Evolutionary conservation across 2,113 vertebrate species (phyloP).

Genomic region (Tragelaphus scriptus): DNA sequence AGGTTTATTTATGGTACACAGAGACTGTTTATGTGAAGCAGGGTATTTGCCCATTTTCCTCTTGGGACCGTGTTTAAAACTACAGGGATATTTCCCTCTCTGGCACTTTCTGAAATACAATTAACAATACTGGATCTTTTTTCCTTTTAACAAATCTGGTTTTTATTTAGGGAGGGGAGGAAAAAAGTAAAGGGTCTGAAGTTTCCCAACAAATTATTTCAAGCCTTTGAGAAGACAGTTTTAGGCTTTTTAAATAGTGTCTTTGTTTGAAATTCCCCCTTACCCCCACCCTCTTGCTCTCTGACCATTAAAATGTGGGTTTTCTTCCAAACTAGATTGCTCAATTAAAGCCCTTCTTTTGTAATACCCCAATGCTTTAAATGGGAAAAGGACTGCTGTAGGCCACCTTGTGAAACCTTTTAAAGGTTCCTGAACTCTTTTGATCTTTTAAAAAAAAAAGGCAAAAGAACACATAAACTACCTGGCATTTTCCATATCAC

Average conservation of each 20-base stretch:
- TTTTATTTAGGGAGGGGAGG: slow-evolving; percentile 73
- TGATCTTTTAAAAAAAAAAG: slow-evolving; percentile 40
- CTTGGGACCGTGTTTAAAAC: slow-evolving; percentile 60
- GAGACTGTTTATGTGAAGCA: slow-evolving; percentile 71
- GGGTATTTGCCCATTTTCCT: slow-evolving; percentile 65
- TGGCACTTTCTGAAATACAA: slow-evolving; percentile 74
- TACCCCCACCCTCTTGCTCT: slow-evolving; percentile 58
- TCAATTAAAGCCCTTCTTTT: slow-evolving; percentile 72
- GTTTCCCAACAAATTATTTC: slow-evolving; percentile 78
- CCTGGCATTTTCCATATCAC: neutral
- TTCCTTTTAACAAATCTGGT: slow-evolving; percentile 76
- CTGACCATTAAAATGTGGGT: slow-evolving; percentile 73
- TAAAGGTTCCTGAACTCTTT: slow-evolving; percentile 57
- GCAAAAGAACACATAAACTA: neutral
- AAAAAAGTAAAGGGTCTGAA: slow-evolving; percentile 76
- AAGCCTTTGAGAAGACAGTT: slow-evolving; percentile 75
- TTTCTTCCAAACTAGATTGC: slow-evolving; percentile 75
- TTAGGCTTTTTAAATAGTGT: slow-evolving; percentile 74
- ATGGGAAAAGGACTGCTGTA: slow-evolving; percentile 58
- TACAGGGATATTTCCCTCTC: slow-evolving; percentile 68
- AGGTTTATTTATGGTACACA: slow-evolving; percentile 73
- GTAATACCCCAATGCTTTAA: slow-evolving; percentile 62
- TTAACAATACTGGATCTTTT: slow-evolving; percentile 68
- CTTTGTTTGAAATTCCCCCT: slow-evolving; percentile 72
- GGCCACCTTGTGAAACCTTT: slow-evolving; percentile 69